Base-by-base conservation (phyloP, 2,797 vertebrate genomes). In the Limosa lapponica region DNA sequence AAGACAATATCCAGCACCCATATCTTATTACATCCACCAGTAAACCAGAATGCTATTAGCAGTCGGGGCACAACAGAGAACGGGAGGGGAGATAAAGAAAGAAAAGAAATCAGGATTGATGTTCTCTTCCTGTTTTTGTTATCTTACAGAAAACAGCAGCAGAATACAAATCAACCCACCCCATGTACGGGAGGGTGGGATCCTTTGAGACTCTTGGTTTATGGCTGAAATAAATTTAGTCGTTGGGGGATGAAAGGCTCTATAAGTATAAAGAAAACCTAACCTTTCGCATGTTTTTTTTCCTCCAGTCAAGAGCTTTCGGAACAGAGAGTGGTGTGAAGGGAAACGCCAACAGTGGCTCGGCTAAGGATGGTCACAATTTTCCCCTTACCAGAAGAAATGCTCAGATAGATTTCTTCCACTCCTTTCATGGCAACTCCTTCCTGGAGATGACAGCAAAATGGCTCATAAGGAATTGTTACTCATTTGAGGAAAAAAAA, bases 101-200 rank as follows among this genome's bases (percentile, higher is more conserved):
- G 84, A 43, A 75, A 86, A 92, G 74, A 80, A 82, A 93, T 83
- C 89, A 90, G 94, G 94, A 96, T 93, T 95, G 93, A 97, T 97
- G 92, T 93, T 95, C 90, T 93, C 57, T 91, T 93, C 92, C 92
- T 95, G 91, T 95, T 85, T 95, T 96, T 96, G 94, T 95, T 97
- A 95, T 97, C 95, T 94, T 94, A 84, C 87, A 87, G 72, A 48
- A 86, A 87, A 62, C 87, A 93, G 86, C 64, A 81, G 64, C 79
- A 80, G 95, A 97, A 97, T 97, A 97, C 93, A 95, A 96, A 97
- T 94, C 84, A 92, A 89, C 30, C 34, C 55, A 67, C 39, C 81
- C 85, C 58, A 37, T 11, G 64, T 44, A 61, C 28, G 32, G 28
- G 80, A 86, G 57, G 87, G 88, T 79, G 87, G 80, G 51, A 90